These are phyloP conservation scores for Mormyrus lacerda DNA, from an alignment of 2,113 vertebrate species.

Conservation along the genomic window DNA sequence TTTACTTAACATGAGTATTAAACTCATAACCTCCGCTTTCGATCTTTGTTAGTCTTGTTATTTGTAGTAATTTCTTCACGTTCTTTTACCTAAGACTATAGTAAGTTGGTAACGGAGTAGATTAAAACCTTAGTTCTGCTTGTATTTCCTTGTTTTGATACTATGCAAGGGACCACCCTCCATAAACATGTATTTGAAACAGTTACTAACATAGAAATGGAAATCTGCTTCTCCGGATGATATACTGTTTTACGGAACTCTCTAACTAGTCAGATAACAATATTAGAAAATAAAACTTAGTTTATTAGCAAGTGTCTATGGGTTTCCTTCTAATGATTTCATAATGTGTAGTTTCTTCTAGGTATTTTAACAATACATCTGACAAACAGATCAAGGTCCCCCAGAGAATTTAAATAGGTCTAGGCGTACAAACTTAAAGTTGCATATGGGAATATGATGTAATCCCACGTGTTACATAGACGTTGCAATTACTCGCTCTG, in stretches of 20 bases:
- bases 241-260: neutral
- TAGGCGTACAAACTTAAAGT: neutral
- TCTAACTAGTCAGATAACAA: neutral
- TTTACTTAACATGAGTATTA: neutral
- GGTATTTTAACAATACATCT: neutral
- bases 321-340: neutral
- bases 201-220: neutral
- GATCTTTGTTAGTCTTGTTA: neutral
- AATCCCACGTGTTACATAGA: slow-evolving; percentile 49
- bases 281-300: too few relatives aligned
- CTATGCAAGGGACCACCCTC: neutral
- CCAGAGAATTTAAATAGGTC: neutral
- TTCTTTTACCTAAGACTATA: neutral
- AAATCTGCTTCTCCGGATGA: neutral
- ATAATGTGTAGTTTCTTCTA: neutral
- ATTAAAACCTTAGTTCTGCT: neutral
- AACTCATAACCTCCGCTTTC: neutral
- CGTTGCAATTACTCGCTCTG: slow-evolving; percentile 2
- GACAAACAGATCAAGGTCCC: neutral
- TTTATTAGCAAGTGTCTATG: neutral
- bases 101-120: neutral
- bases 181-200: neutral
- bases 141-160: neutral
- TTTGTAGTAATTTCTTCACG: neutral
- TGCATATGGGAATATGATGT: slow-evolving; percentile 38